Evolutionary conservation across 2,888 invertebrate species (phyloP).

Genomic region (Drosophila niveifrons): DNA sequence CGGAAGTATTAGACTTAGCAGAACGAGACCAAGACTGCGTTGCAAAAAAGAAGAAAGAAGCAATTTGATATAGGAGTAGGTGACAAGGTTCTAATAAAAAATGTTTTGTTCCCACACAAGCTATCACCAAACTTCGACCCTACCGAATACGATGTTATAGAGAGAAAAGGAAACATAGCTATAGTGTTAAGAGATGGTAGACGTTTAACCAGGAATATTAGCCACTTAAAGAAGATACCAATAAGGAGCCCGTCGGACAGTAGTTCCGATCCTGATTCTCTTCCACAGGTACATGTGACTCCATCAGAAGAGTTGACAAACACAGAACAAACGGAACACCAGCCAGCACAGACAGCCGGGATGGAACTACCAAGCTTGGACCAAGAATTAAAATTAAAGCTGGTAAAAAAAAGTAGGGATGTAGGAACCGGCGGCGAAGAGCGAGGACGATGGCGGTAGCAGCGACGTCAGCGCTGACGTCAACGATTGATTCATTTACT

Average conservation of each 20-base stretch:
- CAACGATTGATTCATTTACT: too few species aligned
- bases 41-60: conserved; percentile 1
- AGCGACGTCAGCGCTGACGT: not conserved
- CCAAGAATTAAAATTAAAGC: not conserved
- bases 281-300: too few species aligned
- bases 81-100: conserved; percentile 13
- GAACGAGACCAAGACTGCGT: not conserved
- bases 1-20: not conserved
- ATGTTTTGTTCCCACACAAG: conserved; percentile 17
- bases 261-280: too few species aligned
- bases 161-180: not conserved
- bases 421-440: not conserved
- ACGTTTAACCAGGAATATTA: not conserved
- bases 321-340: too few species aligned
- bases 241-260: too few species aligned
- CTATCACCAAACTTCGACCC: conserved; percentile 17
- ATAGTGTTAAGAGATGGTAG: not conserved
- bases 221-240: too few species aligned
- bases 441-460: not conserved
- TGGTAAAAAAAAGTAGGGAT: not conserved
- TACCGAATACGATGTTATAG: conserved; percentile 5
- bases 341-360: too few species aligned
- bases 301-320: too few species aligned
- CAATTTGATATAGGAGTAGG: conserved; percentile 7
- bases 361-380: not conserved